Percentiles rank a stretch among this genome's conserved stretches.
Conservation (phyloP, 2,113 vertebrate species). For the Anolis sagrei region DNA sequence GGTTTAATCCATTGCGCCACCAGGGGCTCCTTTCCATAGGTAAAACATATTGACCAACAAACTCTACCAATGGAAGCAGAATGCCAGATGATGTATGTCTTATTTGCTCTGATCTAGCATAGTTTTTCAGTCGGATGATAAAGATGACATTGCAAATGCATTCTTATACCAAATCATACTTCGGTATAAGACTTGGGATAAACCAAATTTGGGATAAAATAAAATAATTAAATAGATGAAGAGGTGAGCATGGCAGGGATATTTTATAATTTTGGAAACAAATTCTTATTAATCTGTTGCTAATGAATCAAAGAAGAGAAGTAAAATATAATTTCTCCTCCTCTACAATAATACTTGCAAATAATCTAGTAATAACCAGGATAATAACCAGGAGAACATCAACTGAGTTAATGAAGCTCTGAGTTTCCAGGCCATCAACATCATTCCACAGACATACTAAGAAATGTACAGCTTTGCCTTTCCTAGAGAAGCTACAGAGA, state of each 20-base stretch:
- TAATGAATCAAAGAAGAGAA: conserved; percentile 19
- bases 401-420: background rate
- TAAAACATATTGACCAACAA: no score
- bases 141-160: background rate
- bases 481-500: background rate
- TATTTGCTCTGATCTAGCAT: no score
- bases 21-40: no score
- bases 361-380: background rate
- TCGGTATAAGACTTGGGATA: no score
- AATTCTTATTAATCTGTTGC: conserved; percentile 9
- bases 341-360: background rate
- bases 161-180: background rate
- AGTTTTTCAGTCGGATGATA: background rate
- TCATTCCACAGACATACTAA: background rate
- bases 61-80: no score
- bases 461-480: background rate
- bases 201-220: no score
- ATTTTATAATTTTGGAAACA: background rate
- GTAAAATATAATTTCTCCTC: background rate
- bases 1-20: no score
- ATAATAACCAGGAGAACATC: background rate
- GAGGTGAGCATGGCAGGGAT: no score
- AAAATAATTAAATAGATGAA: no score
- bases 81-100: no score
- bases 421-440: background rate